A percentile compares a stretch with the other conserved stretches of the same genome.
Evolutionary conservation across 2,888 invertebrate species (phyloP).

Genomic region (Heliconius hortense): DNA sequence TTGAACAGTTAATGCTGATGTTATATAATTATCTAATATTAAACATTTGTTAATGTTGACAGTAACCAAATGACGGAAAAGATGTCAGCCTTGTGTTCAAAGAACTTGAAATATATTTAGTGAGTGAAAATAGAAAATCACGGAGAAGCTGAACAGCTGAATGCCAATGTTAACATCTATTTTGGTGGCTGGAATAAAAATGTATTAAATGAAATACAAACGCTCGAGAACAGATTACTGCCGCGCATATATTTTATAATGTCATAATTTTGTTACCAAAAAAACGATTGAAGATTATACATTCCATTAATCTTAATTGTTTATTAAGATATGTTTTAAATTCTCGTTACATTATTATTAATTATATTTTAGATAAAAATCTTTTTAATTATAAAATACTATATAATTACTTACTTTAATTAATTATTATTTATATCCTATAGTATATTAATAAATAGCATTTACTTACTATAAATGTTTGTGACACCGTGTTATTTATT

Average conservation of each 20-base stretch:
- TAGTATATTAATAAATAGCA: too few species aligned
- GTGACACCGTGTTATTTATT: too few species aligned
- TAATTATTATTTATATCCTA: neutral
- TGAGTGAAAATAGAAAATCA: conserved; percentile 71
- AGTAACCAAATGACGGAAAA: conserved; percentile 47
- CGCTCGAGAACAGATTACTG: conserved; percentile 41
- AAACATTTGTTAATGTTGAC: neutral
- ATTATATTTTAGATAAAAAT: neutral
- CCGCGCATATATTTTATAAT: conserved; percentile 40
- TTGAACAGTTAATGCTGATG: too few species aligned
- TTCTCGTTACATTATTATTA: neutral
- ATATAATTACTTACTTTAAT: neutral
- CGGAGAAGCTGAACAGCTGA: conserved; percentile 64
- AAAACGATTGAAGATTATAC: conserved; percentile 31
- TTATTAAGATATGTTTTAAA: neutral
- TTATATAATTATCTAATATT: neutral
- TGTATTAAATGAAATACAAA: conserved; percentile 49
- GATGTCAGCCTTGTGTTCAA: conserved; percentile 66
- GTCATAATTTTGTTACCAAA: conserved; percentile 39
- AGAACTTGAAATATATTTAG: conserved; percentile 64
- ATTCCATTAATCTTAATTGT: conserved; percentile 30
- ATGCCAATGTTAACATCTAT: conserved; percentile 77
- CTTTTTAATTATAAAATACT: neutral
- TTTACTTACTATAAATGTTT: too few species aligned
- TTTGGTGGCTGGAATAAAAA: conserved; percentile 60